These are phyloP conservation scores for Leptopterna dolabrata DNA, from an alignment of 2,888 invertebrate genomes.

Conservation along the genomic window DNA sequence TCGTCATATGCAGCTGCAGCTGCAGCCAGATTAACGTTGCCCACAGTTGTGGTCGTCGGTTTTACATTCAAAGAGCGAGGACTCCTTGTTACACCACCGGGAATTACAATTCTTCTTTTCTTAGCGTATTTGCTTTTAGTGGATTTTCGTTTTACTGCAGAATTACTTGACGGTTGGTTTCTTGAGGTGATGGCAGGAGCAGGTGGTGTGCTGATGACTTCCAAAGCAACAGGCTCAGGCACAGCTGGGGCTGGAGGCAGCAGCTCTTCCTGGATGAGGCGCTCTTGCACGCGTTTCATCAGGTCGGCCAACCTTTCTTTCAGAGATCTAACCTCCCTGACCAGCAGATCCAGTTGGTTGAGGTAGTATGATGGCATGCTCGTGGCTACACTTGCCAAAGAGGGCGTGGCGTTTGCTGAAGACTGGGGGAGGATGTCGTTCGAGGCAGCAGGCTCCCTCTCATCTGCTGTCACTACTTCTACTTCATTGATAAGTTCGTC, in stretches of 20 bases:
- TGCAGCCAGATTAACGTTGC: background rate
- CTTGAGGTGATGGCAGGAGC: background rate
- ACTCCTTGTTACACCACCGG: background rate
- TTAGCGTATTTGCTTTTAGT: background rate
- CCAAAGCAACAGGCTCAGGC: background rate
- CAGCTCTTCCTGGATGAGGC: background rate
- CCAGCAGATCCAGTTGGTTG: background rate
- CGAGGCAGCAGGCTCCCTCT: background rate
- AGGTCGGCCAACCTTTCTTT: background rate
- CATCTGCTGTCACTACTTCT: background rate
- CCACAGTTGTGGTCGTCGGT: background rate
- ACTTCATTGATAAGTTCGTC: background rate
- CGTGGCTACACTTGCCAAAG: background rate
- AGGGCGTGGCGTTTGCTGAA: background rate
- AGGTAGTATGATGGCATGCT: background rate
- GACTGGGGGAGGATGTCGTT: background rate
- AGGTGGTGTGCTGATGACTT: background rate
- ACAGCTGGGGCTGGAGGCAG: background rate
- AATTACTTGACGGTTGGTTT: background rate
- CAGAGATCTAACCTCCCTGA: background rate
- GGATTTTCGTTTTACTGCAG: background rate
- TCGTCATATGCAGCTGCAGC: background rate
- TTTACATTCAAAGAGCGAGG: background rate
- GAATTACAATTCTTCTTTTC: background rate
- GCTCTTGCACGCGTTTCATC: background rate